Conservation (phyloP, 53 echinoderm and acorn worm genomes). For the Apostichopus leukothele region DNA sequence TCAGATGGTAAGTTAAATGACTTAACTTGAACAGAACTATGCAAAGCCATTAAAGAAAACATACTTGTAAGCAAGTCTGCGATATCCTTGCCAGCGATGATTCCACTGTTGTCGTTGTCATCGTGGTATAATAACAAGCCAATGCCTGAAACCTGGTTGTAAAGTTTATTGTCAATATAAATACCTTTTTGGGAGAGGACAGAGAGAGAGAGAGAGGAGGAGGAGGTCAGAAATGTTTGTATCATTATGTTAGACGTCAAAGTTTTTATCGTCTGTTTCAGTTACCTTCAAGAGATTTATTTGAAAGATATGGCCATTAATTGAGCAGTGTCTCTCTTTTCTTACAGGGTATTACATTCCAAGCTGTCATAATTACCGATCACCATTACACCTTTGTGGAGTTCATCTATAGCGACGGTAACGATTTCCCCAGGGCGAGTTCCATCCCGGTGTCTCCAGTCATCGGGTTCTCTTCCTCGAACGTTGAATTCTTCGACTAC, state of each 20-base stretch:
- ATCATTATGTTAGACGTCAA: neutral
- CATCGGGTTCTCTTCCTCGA: constrained; percentile 34
- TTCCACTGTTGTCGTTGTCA: too few species aligned
- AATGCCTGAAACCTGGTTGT: too few species aligned
- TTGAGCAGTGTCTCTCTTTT: neutral
- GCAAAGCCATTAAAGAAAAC: too few species aligned
- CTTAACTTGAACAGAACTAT: too few species aligned
- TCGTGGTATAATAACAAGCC: too few species aligned
- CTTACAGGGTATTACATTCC: constrained; percentile 80
- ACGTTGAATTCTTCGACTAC: constrained; percentile 31
- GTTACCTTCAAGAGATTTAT: neutral
- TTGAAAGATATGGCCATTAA: neutral
- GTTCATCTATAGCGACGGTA: constrained; percentile 67
- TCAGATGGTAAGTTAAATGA: too few species aligned
- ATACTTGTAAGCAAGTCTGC: too few species aligned
- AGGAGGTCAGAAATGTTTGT: neutral
- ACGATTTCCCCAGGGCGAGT: constrained; percentile 55
- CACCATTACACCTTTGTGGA: constrained; percentile 64
- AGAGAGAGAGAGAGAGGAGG: too few species aligned
- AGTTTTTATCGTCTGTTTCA: neutral
- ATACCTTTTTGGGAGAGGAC: neutral
- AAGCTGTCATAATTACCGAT: constrained; percentile 72
- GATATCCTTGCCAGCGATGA: too few species aligned
- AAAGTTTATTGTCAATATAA: neutral
- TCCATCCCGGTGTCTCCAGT: constrained; percentile 38